A percentile compares a stretch with the other conserved stretches of the same genome.
These are phyloP conservation scores for Papilio helenus DNA, from an alignment of 1,140 invertebrate genomes.

Conservation along the genomic window DNA sequence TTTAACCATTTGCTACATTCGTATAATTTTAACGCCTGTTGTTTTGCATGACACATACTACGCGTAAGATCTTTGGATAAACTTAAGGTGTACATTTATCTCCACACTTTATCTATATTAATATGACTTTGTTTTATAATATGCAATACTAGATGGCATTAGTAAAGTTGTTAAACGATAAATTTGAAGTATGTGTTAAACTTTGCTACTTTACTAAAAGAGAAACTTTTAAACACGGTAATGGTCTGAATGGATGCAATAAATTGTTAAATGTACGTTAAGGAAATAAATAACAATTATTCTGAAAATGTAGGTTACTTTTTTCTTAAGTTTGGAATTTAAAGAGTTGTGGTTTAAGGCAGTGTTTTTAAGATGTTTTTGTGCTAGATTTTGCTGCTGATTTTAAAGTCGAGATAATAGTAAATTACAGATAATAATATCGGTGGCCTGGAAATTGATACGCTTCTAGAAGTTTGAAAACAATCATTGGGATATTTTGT, in stretches of 20 bases:
- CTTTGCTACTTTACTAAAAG: neutral
- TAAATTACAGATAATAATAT: neutral
- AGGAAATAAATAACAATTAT: neutral
- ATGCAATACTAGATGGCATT: neutral
- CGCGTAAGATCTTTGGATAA: neutral
- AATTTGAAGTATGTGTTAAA: neutral
- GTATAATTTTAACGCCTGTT: neutral
- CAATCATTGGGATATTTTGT: conserved; percentile 4
- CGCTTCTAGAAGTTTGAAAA: neutral
- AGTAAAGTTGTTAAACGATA: no score
- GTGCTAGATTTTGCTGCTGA: neutral
- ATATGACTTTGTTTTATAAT: neutral
- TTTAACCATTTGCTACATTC: neutral
- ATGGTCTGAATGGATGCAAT: neutral
- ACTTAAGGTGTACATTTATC: neutral
- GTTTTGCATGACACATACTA: neutral
- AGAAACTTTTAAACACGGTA: neutral
- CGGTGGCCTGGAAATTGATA: neutral
- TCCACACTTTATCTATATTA: neutral
- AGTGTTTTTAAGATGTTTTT: no score
- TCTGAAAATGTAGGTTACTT: neutral
- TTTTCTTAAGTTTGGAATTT: no score
- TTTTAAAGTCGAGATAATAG: neutral
- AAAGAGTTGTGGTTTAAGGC: no score
- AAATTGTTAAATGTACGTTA: neutral